Conservation (phyloP, 1,140 invertebrate genomes). For the Bombus pyrosoma region DNA sequence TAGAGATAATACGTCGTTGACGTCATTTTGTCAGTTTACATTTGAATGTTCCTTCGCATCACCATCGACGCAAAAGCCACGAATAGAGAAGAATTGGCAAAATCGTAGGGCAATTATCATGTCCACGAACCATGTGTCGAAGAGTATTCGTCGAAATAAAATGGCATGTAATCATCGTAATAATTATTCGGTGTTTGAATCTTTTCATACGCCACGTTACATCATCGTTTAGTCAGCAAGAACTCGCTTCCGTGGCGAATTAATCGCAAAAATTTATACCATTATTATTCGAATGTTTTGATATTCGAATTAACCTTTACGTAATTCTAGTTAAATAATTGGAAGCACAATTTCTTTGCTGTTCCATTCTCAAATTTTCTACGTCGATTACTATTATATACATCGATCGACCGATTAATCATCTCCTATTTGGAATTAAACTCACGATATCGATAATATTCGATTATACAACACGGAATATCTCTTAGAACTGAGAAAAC, state of each 20-base stretch:
- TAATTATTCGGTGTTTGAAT: constrained; percentile 16
- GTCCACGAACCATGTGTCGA: constrained; percentile 21
- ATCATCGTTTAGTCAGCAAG: not conserved
- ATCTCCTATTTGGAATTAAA: not conserved
- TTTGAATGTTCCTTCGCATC: constrained; percentile 62
- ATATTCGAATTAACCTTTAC: not conserved
- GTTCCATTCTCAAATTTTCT: not conserved
- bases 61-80: constrained; percentile 2
- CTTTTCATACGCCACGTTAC: constrained; percentile 5
- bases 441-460: constrained; percentile 22
- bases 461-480: constrained; percentile 43
- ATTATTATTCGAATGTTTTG: not conserved
- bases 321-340: not conserved
- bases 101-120: constrained; percentile 17
- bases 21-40: constrained; percentile 52
- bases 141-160: not conserved
- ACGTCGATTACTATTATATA: not conserved
- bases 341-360: not conserved
- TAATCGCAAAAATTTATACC: not conserved
- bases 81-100: constrained; percentile 35
- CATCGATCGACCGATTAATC: not conserved
- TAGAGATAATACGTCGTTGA: constrained; percentile 49
- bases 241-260: constrained; percentile 13
- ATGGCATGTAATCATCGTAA: not conserved
- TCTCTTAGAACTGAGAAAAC: constrained; percentile 36